Percentiles rank a stretch among this genome's conserved stretches.
These are phyloP conservation scores for Elysia chlorotica DNA, from an alignment of 1,140 invertebrate genomes.

Conservation along the genomic window DNA sequence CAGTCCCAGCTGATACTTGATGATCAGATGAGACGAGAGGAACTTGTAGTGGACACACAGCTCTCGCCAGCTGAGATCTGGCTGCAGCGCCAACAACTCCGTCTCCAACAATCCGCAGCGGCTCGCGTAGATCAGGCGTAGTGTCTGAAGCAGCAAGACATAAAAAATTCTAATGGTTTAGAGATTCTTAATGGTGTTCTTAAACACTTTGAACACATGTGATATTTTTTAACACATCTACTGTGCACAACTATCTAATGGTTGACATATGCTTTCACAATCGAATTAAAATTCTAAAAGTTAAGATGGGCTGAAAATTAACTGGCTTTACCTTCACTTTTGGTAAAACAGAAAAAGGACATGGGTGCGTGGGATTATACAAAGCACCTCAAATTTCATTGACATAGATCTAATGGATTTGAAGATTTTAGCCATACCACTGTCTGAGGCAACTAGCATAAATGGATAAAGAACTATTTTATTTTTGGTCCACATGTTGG, in stretches of 20 bases:
- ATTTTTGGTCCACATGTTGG: not conserved
- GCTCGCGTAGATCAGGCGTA: conserved; percentile 50
- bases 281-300: not conserved
- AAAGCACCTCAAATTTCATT: too few relatives aligned
- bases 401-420: too few relatives aligned
- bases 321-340: too few relatives aligned
- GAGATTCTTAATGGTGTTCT: too few relatives aligned
- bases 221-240: not conserved
- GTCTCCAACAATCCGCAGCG: conserved; percentile 56
- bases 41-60: conserved; percentile 42
- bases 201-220: too few relatives aligned
- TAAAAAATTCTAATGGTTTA: too few relatives aligned
- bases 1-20: conserved; percentile 54
- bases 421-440: too few relatives aligned
- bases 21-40: conserved; percentile 46
- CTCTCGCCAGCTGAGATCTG: conserved; percentile 44
- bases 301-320: too few relatives aligned
- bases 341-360: too few relatives aligned
- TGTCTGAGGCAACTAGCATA: too few relatives aligned
- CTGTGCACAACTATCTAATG: not conserved
- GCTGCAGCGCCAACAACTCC: conserved; percentile 52
- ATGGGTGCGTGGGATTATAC: too few relatives aligned
- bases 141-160: conserved; percentile 37
- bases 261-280: not conserved
- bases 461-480: too few relatives aligned